Evolutionary conservation across 2,113 vertebrate genomes (phyloP).

Genomic region (Charadrius vociferus): DNA sequence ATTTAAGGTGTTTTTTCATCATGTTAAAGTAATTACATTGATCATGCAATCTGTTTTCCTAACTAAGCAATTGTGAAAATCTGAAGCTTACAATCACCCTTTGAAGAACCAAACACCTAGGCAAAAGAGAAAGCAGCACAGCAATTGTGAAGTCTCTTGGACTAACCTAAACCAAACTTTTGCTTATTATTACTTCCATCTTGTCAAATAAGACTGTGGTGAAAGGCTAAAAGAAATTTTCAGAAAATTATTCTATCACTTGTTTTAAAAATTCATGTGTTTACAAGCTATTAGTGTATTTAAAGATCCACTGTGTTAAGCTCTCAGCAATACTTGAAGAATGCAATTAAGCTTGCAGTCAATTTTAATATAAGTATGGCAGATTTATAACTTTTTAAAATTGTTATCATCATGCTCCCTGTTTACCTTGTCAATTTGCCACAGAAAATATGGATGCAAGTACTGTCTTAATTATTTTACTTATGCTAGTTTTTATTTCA

Average conservation of each 20-base stretch:
- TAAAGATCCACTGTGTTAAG: not conserved
- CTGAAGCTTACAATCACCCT: not conserved
- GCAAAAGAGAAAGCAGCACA: not conserved
- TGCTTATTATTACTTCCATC: not conserved
- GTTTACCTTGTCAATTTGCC: not conserved
- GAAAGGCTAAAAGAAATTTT: not conserved
- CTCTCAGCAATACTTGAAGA: not conserved
- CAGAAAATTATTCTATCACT: not conserved
- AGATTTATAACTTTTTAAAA: not conserved
- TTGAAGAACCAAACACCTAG: not conserved
- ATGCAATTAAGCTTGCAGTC: not conserved
- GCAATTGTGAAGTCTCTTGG: not conserved
- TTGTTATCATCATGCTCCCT: not conserved
- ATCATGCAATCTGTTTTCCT: not conserved
- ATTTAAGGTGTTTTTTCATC: not conserved
- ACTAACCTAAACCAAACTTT: not conserved
- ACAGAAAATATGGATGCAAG: not conserved
- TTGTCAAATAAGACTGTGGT: not conserved
- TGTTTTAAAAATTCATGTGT: conserved; percentile 5
- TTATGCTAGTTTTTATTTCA: not conserved
- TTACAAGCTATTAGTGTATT: not conserved
- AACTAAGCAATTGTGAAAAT: not conserved
- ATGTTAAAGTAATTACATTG: not conserved
- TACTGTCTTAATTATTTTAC: not conserved
- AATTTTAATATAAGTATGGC: not conserved